Percentiles rank a stretch among this genome's conserved stretches.
phyloP scores from a whole-genome alignment of 2,113 vertebrate species.

The Tragulus kanchil region DNA sequence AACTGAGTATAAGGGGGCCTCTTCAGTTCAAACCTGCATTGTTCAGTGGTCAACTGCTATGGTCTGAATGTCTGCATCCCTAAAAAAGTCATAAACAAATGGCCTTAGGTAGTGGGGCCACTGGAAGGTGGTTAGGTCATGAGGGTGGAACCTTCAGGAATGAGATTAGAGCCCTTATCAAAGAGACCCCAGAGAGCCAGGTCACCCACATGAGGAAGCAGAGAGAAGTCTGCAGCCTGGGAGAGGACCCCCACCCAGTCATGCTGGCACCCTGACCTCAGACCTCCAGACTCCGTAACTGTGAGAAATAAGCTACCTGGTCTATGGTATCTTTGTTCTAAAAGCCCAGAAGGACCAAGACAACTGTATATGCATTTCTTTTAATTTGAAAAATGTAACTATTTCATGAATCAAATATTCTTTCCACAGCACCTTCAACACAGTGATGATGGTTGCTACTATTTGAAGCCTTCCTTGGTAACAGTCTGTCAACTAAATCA shows the following conservation, averaged over 20 bases:
- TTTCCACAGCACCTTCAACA: slow-evolving; percentile 43
- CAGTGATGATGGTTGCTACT: background rate
- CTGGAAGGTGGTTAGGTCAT: background rate
- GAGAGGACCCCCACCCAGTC: background rate
- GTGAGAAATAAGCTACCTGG: background rate
- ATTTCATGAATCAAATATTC: slow-evolving; percentile 20
- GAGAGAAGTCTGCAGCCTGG: background rate
- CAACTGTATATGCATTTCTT: background rate
- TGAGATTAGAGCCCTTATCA: background rate
- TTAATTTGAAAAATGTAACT: slow-evolving; percentile 21
- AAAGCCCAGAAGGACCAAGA: background rate
- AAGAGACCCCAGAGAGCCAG: background rate
- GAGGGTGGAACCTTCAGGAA: background rate
- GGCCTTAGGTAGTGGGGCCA: background rate
- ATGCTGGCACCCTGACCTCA: background rate
- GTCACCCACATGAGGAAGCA: background rate
- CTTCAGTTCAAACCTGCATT: background rate
- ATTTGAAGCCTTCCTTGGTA: background rate
- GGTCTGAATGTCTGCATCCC: background rate
- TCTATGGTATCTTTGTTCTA: background rate
- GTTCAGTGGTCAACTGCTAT: background rate
- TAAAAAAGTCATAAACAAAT: background rate
- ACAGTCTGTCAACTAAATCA: background rate
- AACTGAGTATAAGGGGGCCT: background rate
- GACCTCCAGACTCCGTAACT: background rate